phyloP scores from a whole-genome alignment of 2,113 vertebrate genomes.

The Stomatorhinus ivindoensis region DNA sequence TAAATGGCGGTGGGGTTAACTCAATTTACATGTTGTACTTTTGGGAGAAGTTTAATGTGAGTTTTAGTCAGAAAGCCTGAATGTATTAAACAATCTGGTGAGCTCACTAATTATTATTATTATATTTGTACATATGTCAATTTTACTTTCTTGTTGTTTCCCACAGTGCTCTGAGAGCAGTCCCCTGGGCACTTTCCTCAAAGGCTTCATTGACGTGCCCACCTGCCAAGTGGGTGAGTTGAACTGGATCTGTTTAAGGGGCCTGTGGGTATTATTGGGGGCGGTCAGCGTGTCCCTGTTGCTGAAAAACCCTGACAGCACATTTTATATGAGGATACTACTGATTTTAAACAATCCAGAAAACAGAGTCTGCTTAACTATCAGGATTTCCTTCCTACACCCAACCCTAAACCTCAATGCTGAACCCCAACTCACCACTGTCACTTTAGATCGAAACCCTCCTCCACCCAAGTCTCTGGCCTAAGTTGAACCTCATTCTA shows the following conservation, averaged over 20 bases:
- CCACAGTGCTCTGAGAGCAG: slow-evolving; percentile 64
- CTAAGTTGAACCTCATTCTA: neutral
- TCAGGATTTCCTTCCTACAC: neutral
- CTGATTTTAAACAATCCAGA: neutral
- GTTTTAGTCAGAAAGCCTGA: neutral
- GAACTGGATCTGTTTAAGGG: neutral
- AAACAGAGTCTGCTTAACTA: neutral
- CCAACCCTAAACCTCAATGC: neutral
- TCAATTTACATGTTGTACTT: too few species aligned
- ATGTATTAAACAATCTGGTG: neutral
- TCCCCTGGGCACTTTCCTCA: slow-evolving; percentile 62
- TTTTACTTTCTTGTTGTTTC: neutral
- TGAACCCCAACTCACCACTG: neutral
- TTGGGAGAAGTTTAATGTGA: neutral
- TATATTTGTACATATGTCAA: neutral
- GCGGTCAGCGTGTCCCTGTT: neutral
- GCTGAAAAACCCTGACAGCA: neutral
- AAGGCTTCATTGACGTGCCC: slow-evolving; percentile 63
- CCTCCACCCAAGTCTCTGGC: neutral
- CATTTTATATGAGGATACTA: neutral
- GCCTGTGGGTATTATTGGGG: neutral
- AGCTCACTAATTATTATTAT: neutral
- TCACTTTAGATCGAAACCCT: neutral
- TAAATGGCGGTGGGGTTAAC: neutral
- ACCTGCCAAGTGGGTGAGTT: slow-evolving; percentile 62